These are phyloP conservation scores for Brassicogethes aeneus DNA, from an alignment of 2,888 invertebrate species.

Conservation along the genomic window DNA sequence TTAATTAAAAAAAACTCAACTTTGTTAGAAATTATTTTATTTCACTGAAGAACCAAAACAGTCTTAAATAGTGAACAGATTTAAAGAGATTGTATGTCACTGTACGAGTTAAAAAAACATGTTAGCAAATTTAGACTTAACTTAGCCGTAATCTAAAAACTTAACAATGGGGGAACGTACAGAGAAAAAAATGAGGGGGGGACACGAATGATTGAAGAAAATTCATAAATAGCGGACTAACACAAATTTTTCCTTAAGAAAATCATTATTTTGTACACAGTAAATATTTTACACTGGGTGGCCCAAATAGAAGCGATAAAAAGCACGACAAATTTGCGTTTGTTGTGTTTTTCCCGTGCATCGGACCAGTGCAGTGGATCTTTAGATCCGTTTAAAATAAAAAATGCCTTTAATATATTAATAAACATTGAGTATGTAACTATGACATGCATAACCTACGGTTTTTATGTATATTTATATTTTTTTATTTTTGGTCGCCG, in stretches of 20 bases:
- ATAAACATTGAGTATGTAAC: slow-evolving; percentile 27
- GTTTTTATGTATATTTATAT: slow-evolving; percentile 14
- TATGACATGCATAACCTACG: slow-evolving; percentile 24
- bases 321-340: too few relatives aligned
- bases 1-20: not conserved
- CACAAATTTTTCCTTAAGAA: slow-evolving; percentile 5
- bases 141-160: too few relatives aligned
- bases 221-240: slow-evolving; percentile 15
- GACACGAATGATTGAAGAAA: not conserved
- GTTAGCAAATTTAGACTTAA: too few relatives aligned
- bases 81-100: slow-evolving; percentile 14
- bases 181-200: not conserved
- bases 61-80: slow-evolving; percentile 19
- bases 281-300: too few relatives aligned
- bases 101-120: slow-evolving; percentile 9
- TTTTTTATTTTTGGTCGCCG: slow-evolving; percentile 17
- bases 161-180: slow-evolving; percentile 2
- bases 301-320: too few relatives aligned
- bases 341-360: too few relatives aligned
- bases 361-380: too few relatives aligned
- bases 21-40: slow-evolving; percentile 23
- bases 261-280: too few relatives aligned
- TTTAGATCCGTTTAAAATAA: too few relatives aligned
- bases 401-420: slow-evolving; percentile 22
- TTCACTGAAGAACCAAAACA: slow-evolving; percentile 23